Evolutionary conservation across 1,140 invertebrate genomes (phyloP).

Genomic region (Galleria mellonella): DNA sequence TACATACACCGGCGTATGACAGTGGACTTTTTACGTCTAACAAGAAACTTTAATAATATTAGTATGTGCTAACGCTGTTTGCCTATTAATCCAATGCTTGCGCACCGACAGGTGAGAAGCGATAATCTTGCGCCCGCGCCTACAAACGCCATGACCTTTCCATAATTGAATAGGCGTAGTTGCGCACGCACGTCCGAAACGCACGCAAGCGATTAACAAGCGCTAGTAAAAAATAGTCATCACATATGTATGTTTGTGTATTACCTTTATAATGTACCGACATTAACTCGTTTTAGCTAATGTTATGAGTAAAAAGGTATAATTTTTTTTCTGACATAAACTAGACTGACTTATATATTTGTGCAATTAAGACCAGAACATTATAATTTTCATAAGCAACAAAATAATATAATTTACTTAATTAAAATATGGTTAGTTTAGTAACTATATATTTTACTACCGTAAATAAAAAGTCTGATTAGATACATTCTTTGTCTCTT

Average conservation of each 20-base stretch:
- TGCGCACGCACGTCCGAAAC: constrained; percentile 37
- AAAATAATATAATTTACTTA: too few relatives aligned
- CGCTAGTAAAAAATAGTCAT: constrained; percentile 3
- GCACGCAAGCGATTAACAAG: constrained; percentile 36
- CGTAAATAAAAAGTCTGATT: too few relatives aligned
- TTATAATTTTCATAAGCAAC: too few relatives aligned
- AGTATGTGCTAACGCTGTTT: not conserved
- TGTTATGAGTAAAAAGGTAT: too few relatives aligned
- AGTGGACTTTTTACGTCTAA: constrained; percentile 6
- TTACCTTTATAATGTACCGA: too few relatives aligned
- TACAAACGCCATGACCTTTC: constrained; percentile 59
- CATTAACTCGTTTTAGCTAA: too few relatives aligned
- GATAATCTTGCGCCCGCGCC: constrained; percentile 57
- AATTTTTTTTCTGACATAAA: too few relatives aligned
- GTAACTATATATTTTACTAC: too few relatives aligned
- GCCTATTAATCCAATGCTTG: constrained; percentile 44
- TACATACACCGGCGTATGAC: not conserved
- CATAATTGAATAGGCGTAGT: constrained; percentile 60
- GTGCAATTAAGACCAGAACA: too few relatives aligned
- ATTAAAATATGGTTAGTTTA: too few relatives aligned
- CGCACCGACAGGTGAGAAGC: constrained; percentile 50
- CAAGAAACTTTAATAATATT: constrained; percentile 10
- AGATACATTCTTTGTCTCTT: too few relatives aligned
- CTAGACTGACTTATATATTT: too few relatives aligned
- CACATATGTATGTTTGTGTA: not conserved